A percentile compares a stretch with the other conserved stretches of the same genome.
Conservation (phyloP, 2,113 vertebrate species). For the Sardina pilchardus region DNA sequence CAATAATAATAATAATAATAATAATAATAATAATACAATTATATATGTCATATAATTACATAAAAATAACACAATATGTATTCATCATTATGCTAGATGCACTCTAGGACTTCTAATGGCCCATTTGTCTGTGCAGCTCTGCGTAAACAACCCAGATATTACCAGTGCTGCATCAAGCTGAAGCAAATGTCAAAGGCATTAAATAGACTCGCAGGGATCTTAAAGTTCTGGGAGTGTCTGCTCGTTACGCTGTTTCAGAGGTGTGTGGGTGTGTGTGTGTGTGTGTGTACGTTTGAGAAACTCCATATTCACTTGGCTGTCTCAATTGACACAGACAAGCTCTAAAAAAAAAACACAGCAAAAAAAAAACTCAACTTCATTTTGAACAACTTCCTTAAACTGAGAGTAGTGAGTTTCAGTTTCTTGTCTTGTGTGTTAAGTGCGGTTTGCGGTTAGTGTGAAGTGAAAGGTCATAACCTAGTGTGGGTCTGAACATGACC, state of each 20-base stretch:
- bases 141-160: background rate
- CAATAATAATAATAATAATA: too few species aligned
- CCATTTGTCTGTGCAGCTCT: background rate
- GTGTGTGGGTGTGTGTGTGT: background rate
- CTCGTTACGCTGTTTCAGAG: background rate
- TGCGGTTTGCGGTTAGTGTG: background rate
- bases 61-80: too few species aligned
- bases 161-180: background rate
- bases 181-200: background rate
- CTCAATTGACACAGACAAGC: background rate
- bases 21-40: too few species aligned
- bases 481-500: background rate
- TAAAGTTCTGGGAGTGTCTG: background rate
- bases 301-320: background rate
- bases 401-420: conserved; percentile 9
- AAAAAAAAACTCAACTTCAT: background rate
- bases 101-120: background rate
- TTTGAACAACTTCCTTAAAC: conserved; percentile 38
- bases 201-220: background rate
- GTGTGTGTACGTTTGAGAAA: background rate
- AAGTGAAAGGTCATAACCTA: background rate
- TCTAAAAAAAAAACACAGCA: background rate
- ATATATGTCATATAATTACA: too few species aligned
- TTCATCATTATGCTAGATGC: background rate
- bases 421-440: conserved; percentile 41